Evolutionary conservation across 2,888 invertebrate genomes (phyloP).

Genomic region (Drosophila suboccidentalis): DNA sequence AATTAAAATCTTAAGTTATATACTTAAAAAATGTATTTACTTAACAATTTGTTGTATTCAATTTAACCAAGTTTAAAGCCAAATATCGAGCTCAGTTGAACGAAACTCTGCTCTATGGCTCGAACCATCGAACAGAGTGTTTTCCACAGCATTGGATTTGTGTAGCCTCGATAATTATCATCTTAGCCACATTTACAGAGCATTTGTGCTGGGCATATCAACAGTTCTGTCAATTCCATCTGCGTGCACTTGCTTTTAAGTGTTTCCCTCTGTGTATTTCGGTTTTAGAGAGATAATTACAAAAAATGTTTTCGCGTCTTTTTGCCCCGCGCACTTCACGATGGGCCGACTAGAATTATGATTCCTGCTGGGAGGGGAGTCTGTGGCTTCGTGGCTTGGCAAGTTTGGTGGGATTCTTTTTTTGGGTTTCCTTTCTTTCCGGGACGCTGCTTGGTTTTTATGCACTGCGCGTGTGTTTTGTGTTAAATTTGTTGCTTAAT

Average conservation of each 20-base stretch:
- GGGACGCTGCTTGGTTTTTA: constrained; percentile 61
- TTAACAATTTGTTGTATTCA: not conserved
- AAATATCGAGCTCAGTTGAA: no score
- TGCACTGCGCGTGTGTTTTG: constrained; percentile 75
- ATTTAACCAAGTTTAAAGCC: no score
- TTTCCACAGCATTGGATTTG: no score
- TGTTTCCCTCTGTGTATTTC: constrained; percentile 37
- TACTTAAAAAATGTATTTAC: not conserved
- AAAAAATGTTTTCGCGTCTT: constrained; percentile 77
- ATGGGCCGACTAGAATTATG: constrained; percentile 72
- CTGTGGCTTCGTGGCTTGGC: not conserved
- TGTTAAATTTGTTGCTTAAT: constrained; percentile 75
- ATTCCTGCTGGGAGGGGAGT: constrained; percentile 40
- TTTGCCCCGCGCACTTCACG: constrained; percentile 53
- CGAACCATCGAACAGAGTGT: no score
- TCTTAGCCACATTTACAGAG: not conserved
- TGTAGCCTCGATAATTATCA: not conserved
- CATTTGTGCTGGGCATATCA: constrained; percentile 1
- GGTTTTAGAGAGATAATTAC: constrained; percentile 76
- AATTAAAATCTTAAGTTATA: no score
- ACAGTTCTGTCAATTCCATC: not conserved
- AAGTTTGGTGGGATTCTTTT: constrained; percentile 1
- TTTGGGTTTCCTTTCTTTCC: constrained; percentile 13
- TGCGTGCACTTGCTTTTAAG: not conserved
- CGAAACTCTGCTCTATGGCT: no score